Conservation (phyloP, 2,113 vertebrate species). For the Gasterosteus nipponicus region DNA sequence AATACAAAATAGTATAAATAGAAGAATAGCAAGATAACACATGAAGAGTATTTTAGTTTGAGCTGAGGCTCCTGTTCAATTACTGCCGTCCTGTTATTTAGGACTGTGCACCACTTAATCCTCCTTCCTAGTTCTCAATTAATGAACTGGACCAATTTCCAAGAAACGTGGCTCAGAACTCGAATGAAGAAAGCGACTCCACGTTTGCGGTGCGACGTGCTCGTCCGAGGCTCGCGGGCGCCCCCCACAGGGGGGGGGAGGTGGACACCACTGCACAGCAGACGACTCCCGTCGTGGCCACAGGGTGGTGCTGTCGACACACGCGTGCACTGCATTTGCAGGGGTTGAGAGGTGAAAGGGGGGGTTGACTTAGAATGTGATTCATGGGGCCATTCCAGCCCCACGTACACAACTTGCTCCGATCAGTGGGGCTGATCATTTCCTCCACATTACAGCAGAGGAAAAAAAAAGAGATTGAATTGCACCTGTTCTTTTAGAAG, state of each 20-base stretch:
- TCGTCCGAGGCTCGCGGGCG: conserved; percentile 71
- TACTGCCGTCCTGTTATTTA: not conserved
- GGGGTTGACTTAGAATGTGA: conserved; percentile 35
- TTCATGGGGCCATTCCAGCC: not conserved
- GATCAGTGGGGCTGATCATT: conserved; percentile 31
- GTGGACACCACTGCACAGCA: not conserved
- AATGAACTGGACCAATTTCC: conserved; percentile 50
- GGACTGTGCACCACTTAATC: conserved; percentile 16
- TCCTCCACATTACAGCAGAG: conserved; percentile 13
- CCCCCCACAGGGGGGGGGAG: conserved; percentile 73
- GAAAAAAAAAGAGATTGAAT: conserved; percentile 15
- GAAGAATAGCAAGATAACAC: conserved; percentile 6
- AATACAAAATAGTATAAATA: conserved; percentile 16
- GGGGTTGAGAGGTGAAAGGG: not conserved
- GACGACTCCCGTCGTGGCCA: conserved; percentile 34
- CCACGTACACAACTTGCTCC: conserved; percentile 19
- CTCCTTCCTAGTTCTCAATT: conserved; percentile 36
- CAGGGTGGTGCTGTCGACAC: conserved; percentile 63
- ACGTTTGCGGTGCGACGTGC: conserved; percentile 5
- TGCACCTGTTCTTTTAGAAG: conserved; percentile 26
- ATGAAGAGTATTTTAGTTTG: conserved; percentile 13
- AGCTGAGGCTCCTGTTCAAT: conserved; percentile 1
- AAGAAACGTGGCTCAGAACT: conserved; percentile 27
- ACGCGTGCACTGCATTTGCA: not conserved
- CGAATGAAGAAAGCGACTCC: conserved; percentile 37